These are phyloP conservation scores for Atta cephalotes DNA, from an alignment of 1,140 invertebrate genomes.

Conservation along the genomic window DNA sequence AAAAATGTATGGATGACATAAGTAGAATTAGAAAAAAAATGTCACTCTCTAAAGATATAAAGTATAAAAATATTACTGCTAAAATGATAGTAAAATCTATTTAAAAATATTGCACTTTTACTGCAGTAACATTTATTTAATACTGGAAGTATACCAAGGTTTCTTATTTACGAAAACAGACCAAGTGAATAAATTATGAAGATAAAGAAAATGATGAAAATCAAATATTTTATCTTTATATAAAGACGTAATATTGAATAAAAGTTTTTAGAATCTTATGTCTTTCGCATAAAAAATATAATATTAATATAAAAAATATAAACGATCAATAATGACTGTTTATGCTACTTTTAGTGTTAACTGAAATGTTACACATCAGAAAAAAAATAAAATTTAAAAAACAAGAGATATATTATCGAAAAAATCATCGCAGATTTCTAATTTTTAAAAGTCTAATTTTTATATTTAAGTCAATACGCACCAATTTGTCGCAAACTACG, in stretches of 20 bases:
- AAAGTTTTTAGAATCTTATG: no score
- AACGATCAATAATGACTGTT: no score
- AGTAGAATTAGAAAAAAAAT: background rate
- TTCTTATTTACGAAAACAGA: no score
- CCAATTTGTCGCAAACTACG: conserved; percentile 98
- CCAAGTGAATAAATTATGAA: no score
- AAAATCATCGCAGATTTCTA: background rate
- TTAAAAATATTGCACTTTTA: background rate
- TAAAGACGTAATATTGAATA: no score
- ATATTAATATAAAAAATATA: no score
- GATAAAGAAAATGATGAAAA: no score
- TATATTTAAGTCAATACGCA: conserved; percentile 84
- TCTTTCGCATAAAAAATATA: no score
- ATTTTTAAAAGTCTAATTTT: background rate
- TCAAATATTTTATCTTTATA: no score
- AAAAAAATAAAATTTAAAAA: background rate
- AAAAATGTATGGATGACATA: background rate
- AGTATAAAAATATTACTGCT: background rate
- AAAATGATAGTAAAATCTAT: background rate
- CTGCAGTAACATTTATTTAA: background rate
- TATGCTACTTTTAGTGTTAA: background rate
- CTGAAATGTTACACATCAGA: background rate
- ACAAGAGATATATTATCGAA: background rate
- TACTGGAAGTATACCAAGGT: no score
- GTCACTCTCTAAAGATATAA: background rate